A percentile compares a stretch with the other conserved stretches of the same genome.
Evolutionary conservation across 1,140 invertebrate genomes (phyloP).

Genomic region (Gerris buenoi): DNA sequence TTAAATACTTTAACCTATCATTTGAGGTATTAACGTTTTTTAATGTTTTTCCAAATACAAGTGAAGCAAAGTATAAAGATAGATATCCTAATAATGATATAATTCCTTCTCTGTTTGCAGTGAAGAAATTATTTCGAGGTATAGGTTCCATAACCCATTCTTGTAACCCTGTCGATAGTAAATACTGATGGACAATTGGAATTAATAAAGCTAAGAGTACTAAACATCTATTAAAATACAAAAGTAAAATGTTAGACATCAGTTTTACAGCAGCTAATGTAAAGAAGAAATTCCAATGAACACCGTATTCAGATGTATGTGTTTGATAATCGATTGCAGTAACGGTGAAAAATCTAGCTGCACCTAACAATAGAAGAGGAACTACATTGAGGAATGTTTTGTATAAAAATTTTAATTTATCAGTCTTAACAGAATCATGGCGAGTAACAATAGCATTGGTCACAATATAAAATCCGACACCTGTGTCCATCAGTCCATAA

Average conservation of each 20-base stretch:
- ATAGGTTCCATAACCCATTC: slow-evolving; percentile 52
- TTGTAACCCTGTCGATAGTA: slow-evolving; percentile 44
- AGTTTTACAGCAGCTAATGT: slow-evolving; percentile 73
- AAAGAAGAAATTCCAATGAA: slow-evolving; percentile 95
- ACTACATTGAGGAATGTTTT: slow-evolving; percentile 23
- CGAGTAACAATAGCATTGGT: slow-evolving; percentile 49
- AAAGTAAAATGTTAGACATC: slow-evolving; percentile 41
- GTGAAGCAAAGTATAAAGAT: slow-evolving; percentile 58
- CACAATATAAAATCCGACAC: slow-evolving; percentile 80
- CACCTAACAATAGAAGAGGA: slow-evolving; percentile 52
- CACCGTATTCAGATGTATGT: slow-evolving; percentile 80
- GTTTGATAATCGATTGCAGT: slow-evolving; percentile 62
- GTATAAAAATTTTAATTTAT: slow-evolving; percentile 9
- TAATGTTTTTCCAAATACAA: slow-evolving; percentile 48
- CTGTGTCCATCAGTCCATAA: slow-evolving; percentile 84
- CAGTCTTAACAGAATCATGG: background rate
- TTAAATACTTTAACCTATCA: slow-evolving; percentile 1
- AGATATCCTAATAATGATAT: slow-evolving; percentile 70
- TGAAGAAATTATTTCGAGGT: slow-evolving; percentile 43
- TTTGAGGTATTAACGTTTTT: slow-evolving; percentile 27
- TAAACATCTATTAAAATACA: slow-evolving; percentile 32
- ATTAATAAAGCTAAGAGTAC: slow-evolving; percentile 36
- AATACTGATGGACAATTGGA: slow-evolving; percentile 50
- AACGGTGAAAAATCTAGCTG: slow-evolving; percentile 46
- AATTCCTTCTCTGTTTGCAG: slow-evolving; percentile 81